A percentile compares a stretch with the other conserved stretches of the same genome.
phyloP scores from a whole-genome alignment of 92 coral and sea anemone genomes.

The Plumapathes pennacea region DNA sequence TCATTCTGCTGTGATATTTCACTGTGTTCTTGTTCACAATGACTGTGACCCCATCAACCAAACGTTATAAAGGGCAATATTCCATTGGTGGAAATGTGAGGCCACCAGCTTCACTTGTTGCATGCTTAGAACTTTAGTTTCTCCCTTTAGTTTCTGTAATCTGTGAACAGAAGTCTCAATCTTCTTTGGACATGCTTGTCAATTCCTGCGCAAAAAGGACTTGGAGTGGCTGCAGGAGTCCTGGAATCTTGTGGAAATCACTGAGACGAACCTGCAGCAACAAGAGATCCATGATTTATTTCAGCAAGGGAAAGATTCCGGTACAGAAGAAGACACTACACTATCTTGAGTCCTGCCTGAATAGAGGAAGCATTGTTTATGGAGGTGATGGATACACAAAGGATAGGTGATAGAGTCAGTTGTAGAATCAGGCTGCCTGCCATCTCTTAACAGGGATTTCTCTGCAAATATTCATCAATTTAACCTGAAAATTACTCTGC shows the following conservation, averaged over 20 bases:
- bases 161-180: too few relatives aligned
- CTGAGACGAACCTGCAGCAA: conserved; percentile 41
- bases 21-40: too few relatives aligned
- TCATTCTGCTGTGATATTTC: too few relatives aligned
- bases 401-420: background rate
- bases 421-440: background rate
- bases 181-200: conserved; percentile 69
- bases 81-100: too few relatives aligned
- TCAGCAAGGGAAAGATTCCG: background rate
- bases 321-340: background rate
- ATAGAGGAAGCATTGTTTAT: background rate
- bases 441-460: background rate
- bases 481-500: too few relatives aligned
- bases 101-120: too few relatives aligned
- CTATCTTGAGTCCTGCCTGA: background rate
- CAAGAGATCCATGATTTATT: background rate
- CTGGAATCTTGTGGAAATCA: conserved; percentile 68
- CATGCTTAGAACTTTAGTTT: too few relatives aligned
- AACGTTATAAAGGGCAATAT: too few relatives aligned
- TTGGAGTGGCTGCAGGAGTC: conserved; percentile 64
- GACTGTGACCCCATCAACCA: too few relatives aligned
- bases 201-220: conserved; percentile 82
- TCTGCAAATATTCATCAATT: background rate
- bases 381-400: background rate
- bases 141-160: too few relatives aligned